Evolutionary conservation across 2,113 vertebrate genomes (phyloP).

Genomic region (Ictidomys tridecemlineatus): DNA sequence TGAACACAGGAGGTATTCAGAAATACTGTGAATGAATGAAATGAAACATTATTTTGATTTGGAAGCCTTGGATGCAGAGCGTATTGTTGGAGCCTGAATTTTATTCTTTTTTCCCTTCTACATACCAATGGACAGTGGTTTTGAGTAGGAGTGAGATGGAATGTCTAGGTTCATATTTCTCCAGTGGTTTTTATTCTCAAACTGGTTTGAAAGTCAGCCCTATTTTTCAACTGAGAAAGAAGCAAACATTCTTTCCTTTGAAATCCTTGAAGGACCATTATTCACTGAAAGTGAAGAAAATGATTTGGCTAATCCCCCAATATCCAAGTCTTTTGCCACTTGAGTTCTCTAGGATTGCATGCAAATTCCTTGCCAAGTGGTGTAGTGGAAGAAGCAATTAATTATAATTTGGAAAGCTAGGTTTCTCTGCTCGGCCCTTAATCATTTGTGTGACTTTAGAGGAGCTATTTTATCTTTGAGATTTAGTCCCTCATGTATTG

Average conservation of each 20-base stretch:
- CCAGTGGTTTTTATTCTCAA: slow-evolving; percentile 2
- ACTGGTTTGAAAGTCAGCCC: slow-evolving; percentile 13
- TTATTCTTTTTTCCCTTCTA: slow-evolving; percentile 4
- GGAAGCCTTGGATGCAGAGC: background rate
- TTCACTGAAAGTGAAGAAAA: slow-evolving; percentile 50
- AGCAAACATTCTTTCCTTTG: slow-evolving; percentile 54
- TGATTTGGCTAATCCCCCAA: background rate
- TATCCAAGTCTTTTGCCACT: background rate
- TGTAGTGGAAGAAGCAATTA: slow-evolving; percentile 54
- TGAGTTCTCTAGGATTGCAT: background rate
- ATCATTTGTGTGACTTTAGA: slow-evolving; percentile 43
- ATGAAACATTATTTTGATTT: slow-evolving; percentile 44
- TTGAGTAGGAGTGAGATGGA: background rate
- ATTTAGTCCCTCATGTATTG: background rate
- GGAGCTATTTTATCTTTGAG: slow-evolving; percentile 34
- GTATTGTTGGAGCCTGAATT: background rate
- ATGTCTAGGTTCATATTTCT: slow-evolving; percentile 42
- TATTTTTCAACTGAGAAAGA: slow-evolving; percentile 21
- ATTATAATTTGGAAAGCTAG: slow-evolving; percentile 39
- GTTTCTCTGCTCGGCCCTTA: background rate
- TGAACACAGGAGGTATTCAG: background rate
- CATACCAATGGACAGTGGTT: background rate
- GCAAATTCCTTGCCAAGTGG: slow-evolving; percentile 11
- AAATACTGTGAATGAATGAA: slow-evolving; percentile 1
- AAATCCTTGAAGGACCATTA: slow-evolving; percentile 50